A percentile compares a stretch with the other conserved stretches of the same genome.
Evolutionary conservation across 2,113 vertebrate genomes (phyloP).

Genomic region (Pteronura brasiliensis): DNA sequence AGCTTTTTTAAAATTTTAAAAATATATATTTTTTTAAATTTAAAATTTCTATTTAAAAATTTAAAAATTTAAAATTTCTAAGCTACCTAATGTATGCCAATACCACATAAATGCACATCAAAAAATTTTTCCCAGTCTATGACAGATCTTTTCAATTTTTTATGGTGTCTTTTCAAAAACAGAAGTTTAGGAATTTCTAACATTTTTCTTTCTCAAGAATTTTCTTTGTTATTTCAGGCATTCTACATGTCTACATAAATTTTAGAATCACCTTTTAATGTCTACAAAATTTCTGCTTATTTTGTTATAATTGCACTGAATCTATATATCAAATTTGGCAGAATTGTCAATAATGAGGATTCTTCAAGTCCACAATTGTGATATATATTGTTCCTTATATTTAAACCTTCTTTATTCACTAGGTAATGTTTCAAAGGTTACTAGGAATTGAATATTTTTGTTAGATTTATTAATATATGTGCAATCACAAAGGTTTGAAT

Average conservation of each 20-base stretch:
- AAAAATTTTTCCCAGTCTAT: background rate
- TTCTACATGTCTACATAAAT: background rate
- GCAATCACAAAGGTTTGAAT: background rate
- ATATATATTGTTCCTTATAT: background rate
- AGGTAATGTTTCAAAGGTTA: background rate
- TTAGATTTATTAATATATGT: background rate
- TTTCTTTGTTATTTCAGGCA: background rate
- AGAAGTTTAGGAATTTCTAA: background rate
- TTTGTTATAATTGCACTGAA: background rate
- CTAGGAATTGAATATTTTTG: background rate
- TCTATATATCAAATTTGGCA: background rate
- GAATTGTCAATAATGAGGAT: background rate
- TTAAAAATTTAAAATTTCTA: background rate
- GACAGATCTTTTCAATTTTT: background rate
- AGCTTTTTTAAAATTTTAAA: background rate
- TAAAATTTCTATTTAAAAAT: too few relatives aligned
- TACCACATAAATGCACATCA: background rate
- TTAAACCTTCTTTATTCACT: background rate
- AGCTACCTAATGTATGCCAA: background rate
- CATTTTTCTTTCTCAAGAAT: background rate
- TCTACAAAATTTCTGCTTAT: background rate
- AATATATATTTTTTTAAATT: too few relatives aligned
- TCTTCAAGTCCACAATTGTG: background rate
- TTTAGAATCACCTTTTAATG: background rate
- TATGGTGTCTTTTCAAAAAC: background rate